phyloP scores from a whole-genome alignment of 2,113 vertebrate species.

The Neopipo cinnamomea region DNA sequence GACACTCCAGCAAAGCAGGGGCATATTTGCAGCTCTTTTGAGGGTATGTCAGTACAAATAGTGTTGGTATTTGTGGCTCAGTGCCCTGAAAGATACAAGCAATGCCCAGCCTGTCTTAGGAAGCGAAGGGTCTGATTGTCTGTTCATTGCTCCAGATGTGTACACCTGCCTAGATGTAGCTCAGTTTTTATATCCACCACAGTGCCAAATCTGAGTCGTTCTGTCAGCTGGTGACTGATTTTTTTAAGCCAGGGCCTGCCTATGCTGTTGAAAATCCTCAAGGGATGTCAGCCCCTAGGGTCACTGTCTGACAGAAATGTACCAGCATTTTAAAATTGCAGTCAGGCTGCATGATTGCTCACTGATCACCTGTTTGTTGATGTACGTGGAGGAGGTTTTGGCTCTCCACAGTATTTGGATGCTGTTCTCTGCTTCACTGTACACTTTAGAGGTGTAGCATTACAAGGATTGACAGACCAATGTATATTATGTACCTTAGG shows the following conservation, averaged over 20 bases:
- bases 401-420: background rate
- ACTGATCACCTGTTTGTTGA: background rate
- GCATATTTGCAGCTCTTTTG: background rate
- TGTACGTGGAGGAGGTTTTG: background rate
- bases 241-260: background rate
- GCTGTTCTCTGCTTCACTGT: background rate
- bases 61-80: background rate
- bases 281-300: background rate
- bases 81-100: background rate
- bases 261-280: background rate
- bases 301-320: background rate
- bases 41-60: background rate
- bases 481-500: background rate
- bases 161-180: background rate
- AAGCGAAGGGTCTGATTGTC: background rate
- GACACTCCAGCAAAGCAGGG: background rate
- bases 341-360: background rate
- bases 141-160: background rate
- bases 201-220: background rate
- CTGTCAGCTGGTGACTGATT: background rate
- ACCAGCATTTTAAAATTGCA: background rate
- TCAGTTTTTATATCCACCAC: background rate
- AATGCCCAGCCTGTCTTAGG: background rate
- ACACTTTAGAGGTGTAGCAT: too few species aligned
- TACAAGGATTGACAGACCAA: background rate